phyloP scores from a whole-genome alignment of 2,888 invertebrate genomes.

The Buathra laborator region DNA sequence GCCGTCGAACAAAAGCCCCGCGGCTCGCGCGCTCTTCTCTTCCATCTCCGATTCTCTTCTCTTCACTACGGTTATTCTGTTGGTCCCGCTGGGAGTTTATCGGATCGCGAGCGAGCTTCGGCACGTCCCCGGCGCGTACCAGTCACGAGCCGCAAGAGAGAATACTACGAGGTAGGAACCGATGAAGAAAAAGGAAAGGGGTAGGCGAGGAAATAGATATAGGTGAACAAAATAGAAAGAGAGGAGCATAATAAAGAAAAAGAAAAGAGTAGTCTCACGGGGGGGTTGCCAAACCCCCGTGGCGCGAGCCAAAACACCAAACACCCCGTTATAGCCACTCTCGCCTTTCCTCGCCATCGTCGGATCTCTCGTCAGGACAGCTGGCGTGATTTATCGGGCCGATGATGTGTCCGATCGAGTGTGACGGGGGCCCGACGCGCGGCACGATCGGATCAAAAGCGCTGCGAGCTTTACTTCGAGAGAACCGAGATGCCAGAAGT shows the following conservation, averaged over 20 bases:
- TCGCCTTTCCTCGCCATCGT: slow-evolving; percentile 35
- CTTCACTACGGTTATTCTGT: slow-evolving; percentile 25
- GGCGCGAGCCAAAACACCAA: slow-evolving; percentile 82
- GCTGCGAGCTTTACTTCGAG: slow-evolving; percentile 11
- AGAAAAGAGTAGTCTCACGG: slow-evolving; percentile 71
- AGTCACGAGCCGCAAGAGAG: slow-evolving; percentile 46
- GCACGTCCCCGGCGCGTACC: slow-evolving; percentile 37
- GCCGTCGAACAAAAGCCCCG: slow-evolving; percentile 48
- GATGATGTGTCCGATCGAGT: slow-evolving; percentile 78
- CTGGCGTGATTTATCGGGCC: slow-evolving; percentile 80
- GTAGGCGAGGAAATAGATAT: slow-evolving; percentile 8
- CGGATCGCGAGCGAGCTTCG: slow-evolving; percentile 34
- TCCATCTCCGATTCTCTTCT: slow-evolving; percentile 37
- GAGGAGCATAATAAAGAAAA: slow-evolving; percentile 37
- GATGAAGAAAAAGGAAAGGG: slow-evolving; percentile 8
- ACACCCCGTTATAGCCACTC: slow-evolving; percentile 74
- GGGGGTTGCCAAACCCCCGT: slow-evolving; percentile 79
- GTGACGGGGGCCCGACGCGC: slow-evolving; percentile 63
- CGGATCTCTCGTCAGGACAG: slow-evolving; percentile 48
- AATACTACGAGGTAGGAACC: slow-evolving; percentile 1
- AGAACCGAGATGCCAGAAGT: slow-evolving; percentile 19
- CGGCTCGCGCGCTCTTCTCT: slow-evolving; percentile 13
- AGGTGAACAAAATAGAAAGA: slow-evolving; percentile 41
- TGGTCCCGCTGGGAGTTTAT: slow-evolving; percentile 39
- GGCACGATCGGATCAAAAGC: slow-evolving; percentile 19